Conservation (phyloP, 2,797 vertebrate genomes). For the Catostomus latipinnis region DNA sequence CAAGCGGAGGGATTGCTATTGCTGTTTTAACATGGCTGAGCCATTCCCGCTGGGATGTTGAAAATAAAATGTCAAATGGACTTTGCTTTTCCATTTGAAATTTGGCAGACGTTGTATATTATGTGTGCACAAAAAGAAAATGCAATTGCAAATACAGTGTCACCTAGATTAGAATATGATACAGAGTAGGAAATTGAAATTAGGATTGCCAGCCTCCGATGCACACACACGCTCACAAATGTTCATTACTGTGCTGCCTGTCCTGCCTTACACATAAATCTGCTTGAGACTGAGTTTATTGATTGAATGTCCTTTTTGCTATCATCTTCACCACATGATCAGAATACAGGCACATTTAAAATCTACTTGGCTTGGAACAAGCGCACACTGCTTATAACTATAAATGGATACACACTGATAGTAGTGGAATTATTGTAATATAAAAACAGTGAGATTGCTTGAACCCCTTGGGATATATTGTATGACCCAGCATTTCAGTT, state of each 20-base stretch:
- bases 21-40: not conserved
- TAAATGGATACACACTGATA: not conserved
- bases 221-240: slow-evolving; percentile 30
- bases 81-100: slow-evolving; percentile 17
- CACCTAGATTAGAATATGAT: not conserved
- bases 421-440: not conserved
- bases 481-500: slow-evolving; percentile 2
- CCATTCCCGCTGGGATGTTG: slow-evolving; percentile 3
- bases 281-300: slow-evolving; percentile 33
- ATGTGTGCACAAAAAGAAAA: not conserved
- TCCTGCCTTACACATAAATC: slow-evolving; percentile 22
- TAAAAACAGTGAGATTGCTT: slow-evolving; percentile 7
- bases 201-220: slow-evolving; percentile 6
- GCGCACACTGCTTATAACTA: not conserved
- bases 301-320: slow-evolving; percentile 32
- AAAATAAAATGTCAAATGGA: slow-evolving; percentile 21
- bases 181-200: slow-evolving; percentile 61
- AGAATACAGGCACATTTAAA: slow-evolving; percentile 5
- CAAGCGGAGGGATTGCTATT: not conserved
- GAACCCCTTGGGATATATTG: not conserved
- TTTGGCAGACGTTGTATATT: not conserved
- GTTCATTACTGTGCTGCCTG: slow-evolving; percentile 49
- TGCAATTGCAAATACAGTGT: not conserved
- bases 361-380: not conserved
- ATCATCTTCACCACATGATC: slow-evolving; percentile 9